Evolutionary conservation across 2,888 invertebrate species (phyloP).

Genomic region (Selenia dentaria): DNA sequence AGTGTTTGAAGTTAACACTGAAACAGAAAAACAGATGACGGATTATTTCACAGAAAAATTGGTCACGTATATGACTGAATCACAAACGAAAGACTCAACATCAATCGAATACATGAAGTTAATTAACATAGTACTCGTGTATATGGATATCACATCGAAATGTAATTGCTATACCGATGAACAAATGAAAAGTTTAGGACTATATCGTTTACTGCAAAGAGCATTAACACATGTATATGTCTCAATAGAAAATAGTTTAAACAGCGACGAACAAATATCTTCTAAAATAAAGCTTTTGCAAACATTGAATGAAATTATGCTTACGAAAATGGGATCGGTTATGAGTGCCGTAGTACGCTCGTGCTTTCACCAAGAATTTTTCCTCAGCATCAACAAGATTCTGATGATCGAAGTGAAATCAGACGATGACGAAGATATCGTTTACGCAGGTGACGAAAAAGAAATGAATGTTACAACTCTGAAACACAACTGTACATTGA

Average conservation of each 20-base stretch:
- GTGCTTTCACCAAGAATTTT: constrained; percentile 55
- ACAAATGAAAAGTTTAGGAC: constrained; percentile 39
- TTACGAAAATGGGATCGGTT: constrained; percentile 46
- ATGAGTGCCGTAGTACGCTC: constrained; percentile 48
- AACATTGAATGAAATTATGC: constrained; percentile 49
- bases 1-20: constrained; percentile 43
- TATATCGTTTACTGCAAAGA: constrained; percentile 43
- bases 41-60: constrained; percentile 44
- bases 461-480: constrained; percentile 54
- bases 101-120: constrained; percentile 48
- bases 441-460: constrained; percentile 56
- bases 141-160: constrained; percentile 53
- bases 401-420: constrained; percentile 48
- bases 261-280: constrained; percentile 43
- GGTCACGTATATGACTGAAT: background rate
- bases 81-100: constrained; percentile 25
- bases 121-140: constrained; percentile 45
- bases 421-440: constrained; percentile 55
- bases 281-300: constrained; percentile 52
- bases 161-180: constrained; percentile 41
- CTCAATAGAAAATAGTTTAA: constrained; percentile 44
- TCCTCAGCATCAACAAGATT: constrained; percentile 59
- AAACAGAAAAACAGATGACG: constrained; percentile 43
- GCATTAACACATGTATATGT: constrained; percentile 47
- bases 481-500: constrained; percentile 58